phyloP scores from a whole-genome alignment of 2,797 vertebrate genomes.

The Sparus aurata region DNA sequence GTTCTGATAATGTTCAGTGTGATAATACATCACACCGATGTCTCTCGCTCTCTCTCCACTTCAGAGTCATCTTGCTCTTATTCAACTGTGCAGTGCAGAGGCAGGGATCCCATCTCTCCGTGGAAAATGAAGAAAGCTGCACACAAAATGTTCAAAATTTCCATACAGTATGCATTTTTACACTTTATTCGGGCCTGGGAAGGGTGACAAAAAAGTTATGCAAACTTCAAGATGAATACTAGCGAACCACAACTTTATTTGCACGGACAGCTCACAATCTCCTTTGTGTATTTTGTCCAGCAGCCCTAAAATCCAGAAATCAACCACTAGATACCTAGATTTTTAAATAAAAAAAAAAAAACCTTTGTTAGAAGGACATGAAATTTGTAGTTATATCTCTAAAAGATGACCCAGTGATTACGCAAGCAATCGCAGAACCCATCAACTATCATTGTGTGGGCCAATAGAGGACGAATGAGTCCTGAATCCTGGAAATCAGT shows the following conservation, averaged over 20 bases:
- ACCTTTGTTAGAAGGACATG: not conserved
- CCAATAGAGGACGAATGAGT: too few relatives aligned
- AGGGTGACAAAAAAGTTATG: not conserved
- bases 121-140: conserved; percentile 22
- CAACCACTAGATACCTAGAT: not conserved
- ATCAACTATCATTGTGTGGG: too few relatives aligned
- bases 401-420: not conserved
- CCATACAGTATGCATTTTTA: not conserved
- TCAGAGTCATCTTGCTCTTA: conserved; percentile 41
- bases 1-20: conserved; percentile 57
- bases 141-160: conserved; percentile 2
- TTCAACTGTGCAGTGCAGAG: conserved; percentile 15
- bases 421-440: not conserved
- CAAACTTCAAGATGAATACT: conserved; percentile 17
- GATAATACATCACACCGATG: conserved; percentile 56
- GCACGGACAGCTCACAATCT: conserved; percentile 1
- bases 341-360: too few relatives aligned
- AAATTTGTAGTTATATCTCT: not conserved
- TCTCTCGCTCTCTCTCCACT: conserved; percentile 43
- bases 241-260: not conserved
- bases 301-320: not conserved
- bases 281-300: conserved; percentile 1
- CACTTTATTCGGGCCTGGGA: not conserved
- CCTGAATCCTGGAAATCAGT: too few relatives aligned
- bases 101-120: not conserved